Percentiles rank a stretch among this genome's conserved stretches.
Conservation (phyloP, 2,888 invertebrate genomes). For the Argyra leucocephala region DNA sequence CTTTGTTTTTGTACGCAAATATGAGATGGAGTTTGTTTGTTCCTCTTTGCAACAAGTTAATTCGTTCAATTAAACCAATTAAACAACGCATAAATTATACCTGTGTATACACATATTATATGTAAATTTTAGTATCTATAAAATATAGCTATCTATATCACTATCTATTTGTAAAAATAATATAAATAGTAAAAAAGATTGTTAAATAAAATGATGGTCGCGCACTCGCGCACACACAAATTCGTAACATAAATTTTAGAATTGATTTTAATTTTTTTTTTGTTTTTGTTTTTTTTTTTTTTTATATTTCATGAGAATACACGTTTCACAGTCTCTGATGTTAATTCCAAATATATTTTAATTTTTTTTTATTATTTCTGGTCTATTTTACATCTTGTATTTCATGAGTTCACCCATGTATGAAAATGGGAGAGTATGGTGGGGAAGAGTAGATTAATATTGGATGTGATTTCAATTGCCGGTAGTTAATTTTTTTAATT, state of each 20-base stretch:
- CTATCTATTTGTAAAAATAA: no score
- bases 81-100: constrained; percentile 19
- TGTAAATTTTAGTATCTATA: no score
- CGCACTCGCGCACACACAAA: constrained; percentile 8
- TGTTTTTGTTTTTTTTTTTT: neutral
- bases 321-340: neutral
- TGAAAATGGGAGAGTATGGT: no score
- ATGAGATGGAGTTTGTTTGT: neutral
- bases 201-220: constrained; percentile 6
- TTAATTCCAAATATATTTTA: no score
- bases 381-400: no score
- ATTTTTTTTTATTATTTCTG: no score
- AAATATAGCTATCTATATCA: no score
- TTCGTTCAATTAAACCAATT: constrained; percentile 21
- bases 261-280: neutral
- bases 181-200: no score
- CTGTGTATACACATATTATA: neutral
- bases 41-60: constrained; percentile 19
- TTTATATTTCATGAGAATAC: neutral
- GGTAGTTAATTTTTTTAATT: no score
- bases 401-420: no score
- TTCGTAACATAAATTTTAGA: neutral
- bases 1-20: neutral
- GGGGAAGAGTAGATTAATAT: no score
- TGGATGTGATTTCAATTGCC: no score